A percentile compares a stretch with the other conserved stretches of the same genome.
Evolutionary conservation across 2,797 vertebrate species (phyloP).

Genomic region (Esox masquinongy): DNA sequence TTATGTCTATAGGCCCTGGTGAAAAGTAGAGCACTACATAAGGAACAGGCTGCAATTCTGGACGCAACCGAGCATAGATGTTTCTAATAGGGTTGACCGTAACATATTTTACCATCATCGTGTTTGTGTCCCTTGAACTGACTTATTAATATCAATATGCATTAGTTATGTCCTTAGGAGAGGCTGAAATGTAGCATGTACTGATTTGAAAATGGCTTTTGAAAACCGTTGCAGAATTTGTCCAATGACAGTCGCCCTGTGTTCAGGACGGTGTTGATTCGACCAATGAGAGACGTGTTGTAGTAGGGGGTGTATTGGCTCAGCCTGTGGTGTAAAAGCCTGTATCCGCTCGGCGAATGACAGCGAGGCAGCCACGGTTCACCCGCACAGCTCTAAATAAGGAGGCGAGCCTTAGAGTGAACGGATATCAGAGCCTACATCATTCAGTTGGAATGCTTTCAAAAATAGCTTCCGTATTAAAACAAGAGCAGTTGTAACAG

Average conservation of each 20-base stretch:
- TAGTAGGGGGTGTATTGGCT: conserved; percentile 8
- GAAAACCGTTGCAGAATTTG: no score
- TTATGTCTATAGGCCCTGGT: background rate
- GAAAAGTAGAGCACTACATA: background rate
- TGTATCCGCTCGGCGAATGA: conserved; percentile 57
- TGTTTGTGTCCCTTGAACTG: background rate
- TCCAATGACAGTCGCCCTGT: background rate
- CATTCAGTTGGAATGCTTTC: conserved; percentile 81
- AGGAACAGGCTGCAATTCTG: background rate
- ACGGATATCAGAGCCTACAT: conserved; percentile 72
- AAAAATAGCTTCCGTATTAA: conserved; percentile 81
- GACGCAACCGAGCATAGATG: background rate
- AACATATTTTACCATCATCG: background rate
- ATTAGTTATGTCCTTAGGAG: background rate
- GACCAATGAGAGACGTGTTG: conserved; percentile 13
- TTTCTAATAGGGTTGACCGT: background rate
- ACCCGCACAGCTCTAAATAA: conserved; percentile 78
- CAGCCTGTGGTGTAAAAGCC: conserved; percentile 23
- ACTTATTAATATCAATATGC: background rate
- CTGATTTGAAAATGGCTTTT: background rate
- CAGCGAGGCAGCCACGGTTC: conserved; percentile 68
- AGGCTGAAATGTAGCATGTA: background rate
- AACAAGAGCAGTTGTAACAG: conserved; percentile 73
- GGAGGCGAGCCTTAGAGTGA: conserved; percentile 68
- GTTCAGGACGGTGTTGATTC: background rate